Evolutionary conservation across 2,113 vertebrate species (phyloP), one percentile per base, ranked within the genome.

Genomic region (Psephotus haematonotus): DNA sequence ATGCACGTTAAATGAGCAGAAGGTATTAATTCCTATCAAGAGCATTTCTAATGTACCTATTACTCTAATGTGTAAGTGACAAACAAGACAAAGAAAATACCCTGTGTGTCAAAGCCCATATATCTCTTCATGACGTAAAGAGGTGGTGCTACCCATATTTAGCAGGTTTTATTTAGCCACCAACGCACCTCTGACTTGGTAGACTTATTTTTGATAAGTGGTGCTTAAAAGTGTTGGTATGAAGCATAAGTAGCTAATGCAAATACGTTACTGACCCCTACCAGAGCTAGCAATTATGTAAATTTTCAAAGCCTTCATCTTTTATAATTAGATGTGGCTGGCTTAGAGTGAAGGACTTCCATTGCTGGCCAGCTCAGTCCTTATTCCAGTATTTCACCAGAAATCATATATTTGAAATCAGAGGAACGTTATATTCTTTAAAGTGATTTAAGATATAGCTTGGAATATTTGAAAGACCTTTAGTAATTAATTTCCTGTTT

Each of bases 211-310:
- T 95, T 86, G 95, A 97, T 98, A 98, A 98, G 97, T 98, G 98
- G 97, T 98, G 95, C 97, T 98, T 98, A 96, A 98, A 98, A 98
- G 94, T 98, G 97, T 97, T 97, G 97, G 98, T 98, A 97, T 96
- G 98, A 97, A 98, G 97, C 98, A 95, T 98, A 98, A 98, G 98
- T 97, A 98, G 98, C 98, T 98, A 98, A 98, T 98, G 98, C 98
- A 98, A 98, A 98, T 98, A 98, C 98, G 98, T 98, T 98, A 98
- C 97, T 91, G 97, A 98, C 98, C 98, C 97, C 97, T 98, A 97
- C 96, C 97, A 98, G 95, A 96, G 97, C 97, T 97, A 97, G 98
- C 97, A 98, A 98, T 98, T 98, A 98, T 98, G 98, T 96, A 98
- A 98, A 98, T 98, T 97, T 98, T 86, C 88, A 96, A 97, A 98